Evolutionary conservation across 2,113 vertebrate genomes (phyloP), one percentile per base, ranked within the genome.

Genomic region (Trogon surrucura): DNA sequence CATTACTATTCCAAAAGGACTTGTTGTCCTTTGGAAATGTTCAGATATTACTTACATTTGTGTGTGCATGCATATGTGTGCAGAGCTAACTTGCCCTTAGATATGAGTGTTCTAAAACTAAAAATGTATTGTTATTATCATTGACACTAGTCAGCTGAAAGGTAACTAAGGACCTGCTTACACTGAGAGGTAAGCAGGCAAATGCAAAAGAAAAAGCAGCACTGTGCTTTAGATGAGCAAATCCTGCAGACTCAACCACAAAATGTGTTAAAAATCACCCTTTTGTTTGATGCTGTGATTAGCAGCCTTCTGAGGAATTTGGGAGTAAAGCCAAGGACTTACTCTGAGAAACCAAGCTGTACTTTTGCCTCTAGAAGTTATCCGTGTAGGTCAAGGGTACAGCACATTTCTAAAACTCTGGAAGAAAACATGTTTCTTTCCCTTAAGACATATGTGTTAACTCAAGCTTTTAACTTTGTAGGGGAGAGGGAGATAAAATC

Each of bases 1-100:
- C 97, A 97, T 97, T 97, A 97, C 93, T 96, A 91, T 95, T 97
- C 97, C 89, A 91, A 96, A 97, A 96, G 88, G 93, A 95, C 93
- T 96, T 96, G 94, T 95, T 96, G 94, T 96, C 95, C 96, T 97
- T 95, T 93, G 96, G 95, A 96, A 92, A 94, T 62, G 89, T 91
- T 96, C 96, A 94, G 78, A 91, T 93, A 93, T 96, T 96, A 95
- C 94, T 95, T 95, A 92, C 77, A 77, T 96, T 95, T 92, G 73
- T 94, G 91, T 91, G 91, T 84, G 65, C 53, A 4, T 91, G 85
- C 92, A 84, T 82, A 85, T 8, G 4, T 94, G 91, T 91, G 70
- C 72, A 85, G 88, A 92, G 91, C 85, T 95, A 90, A 94, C 86
- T 97, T 93, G 91, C 80, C 77, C 97, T 94, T 95, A 74, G 67